Conservation (phyloP, 2,113 vertebrate genomes). For the Addax nasomaculatus region DNA sequence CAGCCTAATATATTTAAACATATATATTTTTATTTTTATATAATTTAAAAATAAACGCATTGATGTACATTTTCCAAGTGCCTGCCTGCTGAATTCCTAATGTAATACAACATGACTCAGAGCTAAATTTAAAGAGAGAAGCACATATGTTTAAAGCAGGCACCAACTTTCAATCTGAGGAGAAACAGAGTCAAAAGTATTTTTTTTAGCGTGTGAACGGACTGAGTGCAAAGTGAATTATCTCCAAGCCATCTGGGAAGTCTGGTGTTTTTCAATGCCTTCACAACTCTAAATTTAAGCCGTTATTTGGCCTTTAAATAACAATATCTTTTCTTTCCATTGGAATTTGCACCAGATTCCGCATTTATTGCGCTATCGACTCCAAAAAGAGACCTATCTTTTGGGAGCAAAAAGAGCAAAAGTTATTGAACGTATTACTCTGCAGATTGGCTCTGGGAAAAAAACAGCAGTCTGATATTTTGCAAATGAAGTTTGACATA, state of each 20-base stretch:
- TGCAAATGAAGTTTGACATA: slow-evolving; percentile 83
- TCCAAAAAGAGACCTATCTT: slow-evolving; percentile 75
- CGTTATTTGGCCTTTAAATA: slow-evolving; percentile 84
- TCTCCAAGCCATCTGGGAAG: slow-evolving; percentile 84
- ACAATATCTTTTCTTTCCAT: slow-evolving; percentile 80
- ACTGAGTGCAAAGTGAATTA: slow-evolving; percentile 83
- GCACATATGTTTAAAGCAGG: slow-evolving; percentile 78
- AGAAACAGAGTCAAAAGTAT: slow-evolving; percentile 76
- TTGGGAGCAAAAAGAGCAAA: slow-evolving; percentile 70
- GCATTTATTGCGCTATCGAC: slow-evolving; percentile 72
- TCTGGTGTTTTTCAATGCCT: slow-evolving; percentile 82
- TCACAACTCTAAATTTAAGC: slow-evolving; percentile 86
- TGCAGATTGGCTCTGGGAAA: slow-evolving; percentile 72
- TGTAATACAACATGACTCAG: slow-evolving; percentile 79
- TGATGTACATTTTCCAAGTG: slow-evolving; percentile 76
- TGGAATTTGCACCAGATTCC: slow-evolving; percentile 77
- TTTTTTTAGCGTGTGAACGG: slow-evolving; percentile 81
- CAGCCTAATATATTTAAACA: slow-evolving; percentile 74
- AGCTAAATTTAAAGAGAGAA: slow-evolving; percentile 79
- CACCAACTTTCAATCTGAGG: slow-evolving; percentile 80
- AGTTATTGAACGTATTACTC: slow-evolving; percentile 71
- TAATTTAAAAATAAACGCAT: slow-evolving; percentile 74
- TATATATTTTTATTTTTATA: slow-evolving; percentile 71
- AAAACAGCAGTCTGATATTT: slow-evolving; percentile 81
- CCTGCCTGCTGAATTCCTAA: slow-evolving; percentile 70